Conservation (phyloP, 1,140 invertebrate genomes). For the Tenebrio molitor region DNA sequence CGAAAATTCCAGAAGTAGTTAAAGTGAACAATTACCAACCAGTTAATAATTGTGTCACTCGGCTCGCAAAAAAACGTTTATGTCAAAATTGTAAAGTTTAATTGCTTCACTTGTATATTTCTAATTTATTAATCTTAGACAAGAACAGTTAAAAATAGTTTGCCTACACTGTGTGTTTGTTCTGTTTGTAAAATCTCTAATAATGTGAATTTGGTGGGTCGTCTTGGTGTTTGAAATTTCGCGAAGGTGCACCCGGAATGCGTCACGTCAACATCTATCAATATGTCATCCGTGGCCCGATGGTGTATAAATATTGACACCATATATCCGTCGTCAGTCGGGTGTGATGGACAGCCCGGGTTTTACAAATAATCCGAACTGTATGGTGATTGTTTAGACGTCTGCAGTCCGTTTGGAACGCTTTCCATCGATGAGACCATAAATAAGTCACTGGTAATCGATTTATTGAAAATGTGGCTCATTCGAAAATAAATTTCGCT, state of each 20-base stretch:
- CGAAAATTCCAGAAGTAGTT: too few relatives aligned
- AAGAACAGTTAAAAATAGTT: too few relatives aligned
- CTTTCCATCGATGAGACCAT: conserved; percentile 58
- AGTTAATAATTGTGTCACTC: too few relatives aligned
- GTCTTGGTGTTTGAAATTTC: too few relatives aligned
- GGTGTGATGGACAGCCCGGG: conserved; percentile 60
- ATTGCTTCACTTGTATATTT: too few relatives aligned
- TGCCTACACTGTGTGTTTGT: too few relatives aligned
- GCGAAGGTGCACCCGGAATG: conserved; percentile 15
- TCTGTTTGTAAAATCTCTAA: too few relatives aligned
- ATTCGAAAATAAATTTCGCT: conserved; percentile 59
- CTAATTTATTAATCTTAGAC: too few relatives aligned
- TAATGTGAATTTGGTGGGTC: too few relatives aligned
- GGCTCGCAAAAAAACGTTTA: too few relatives aligned
- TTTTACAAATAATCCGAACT: conserved; percentile 60
- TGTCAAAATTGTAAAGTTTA: too few relatives aligned
- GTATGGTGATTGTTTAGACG: conserved; percentile 51
- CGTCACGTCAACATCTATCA: conserved; percentile 56
- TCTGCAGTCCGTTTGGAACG: conserved; percentile 52
- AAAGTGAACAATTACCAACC: too few relatives aligned
- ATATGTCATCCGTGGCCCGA: conserved; percentile 56
- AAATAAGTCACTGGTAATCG: conserved; percentile 57
- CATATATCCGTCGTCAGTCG: conserved; percentile 58
- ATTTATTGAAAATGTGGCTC: conserved; percentile 59
- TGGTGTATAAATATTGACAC: conserved; percentile 61